Evolutionary conservation across 1,140 invertebrate genomes (phyloP).

Genomic region (Nasonia giraulti): DNA sequence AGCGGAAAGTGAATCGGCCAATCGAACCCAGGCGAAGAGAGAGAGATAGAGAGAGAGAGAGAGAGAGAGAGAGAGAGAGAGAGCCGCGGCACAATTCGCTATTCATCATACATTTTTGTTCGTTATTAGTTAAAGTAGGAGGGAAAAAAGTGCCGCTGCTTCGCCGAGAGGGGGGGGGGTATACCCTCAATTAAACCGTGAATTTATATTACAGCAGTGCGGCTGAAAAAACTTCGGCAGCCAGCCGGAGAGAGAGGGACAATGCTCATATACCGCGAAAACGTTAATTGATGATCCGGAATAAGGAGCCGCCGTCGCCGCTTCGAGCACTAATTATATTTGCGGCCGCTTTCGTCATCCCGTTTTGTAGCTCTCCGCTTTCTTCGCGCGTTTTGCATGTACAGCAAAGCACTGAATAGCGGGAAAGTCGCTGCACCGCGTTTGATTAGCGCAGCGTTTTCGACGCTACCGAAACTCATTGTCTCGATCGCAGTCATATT

Average conservation of each 20-base stretch:
- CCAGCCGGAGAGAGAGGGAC: constrained; percentile 23
- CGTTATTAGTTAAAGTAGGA: constrained; percentile 50
- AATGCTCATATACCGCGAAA: constrained; percentile 50
- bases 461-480: neutral
- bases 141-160: constrained; percentile 2
- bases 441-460: constrained; percentile 3
- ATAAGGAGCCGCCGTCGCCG: constrained; percentile 18
- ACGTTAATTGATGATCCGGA: constrained; percentile 49
- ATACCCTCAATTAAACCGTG: constrained; percentile 48
- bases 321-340: constrained; percentile 49
- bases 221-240: constrained; percentile 53
- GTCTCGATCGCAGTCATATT: neutral
- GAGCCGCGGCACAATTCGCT: constrained; percentile 47
- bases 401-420: constrained; percentile 13
- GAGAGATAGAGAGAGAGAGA: constrained; percentile 22
- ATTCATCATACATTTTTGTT: constrained; percentile 54
- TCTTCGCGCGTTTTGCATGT: neutral
- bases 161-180: neutral
- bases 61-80: constrained; percentile 32
- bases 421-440: too few species aligned
- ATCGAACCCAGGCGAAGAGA: constrained; percentile 39
- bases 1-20: constrained; percentile 52
- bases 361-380: neutral
- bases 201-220: constrained; percentile 53
- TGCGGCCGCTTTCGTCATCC: constrained; percentile 39